Evolutionary conservation across 2,888 invertebrate species (phyloP), one percentile per base, ranked within the genome.

Genomic region (Cryptus armator): DNA sequence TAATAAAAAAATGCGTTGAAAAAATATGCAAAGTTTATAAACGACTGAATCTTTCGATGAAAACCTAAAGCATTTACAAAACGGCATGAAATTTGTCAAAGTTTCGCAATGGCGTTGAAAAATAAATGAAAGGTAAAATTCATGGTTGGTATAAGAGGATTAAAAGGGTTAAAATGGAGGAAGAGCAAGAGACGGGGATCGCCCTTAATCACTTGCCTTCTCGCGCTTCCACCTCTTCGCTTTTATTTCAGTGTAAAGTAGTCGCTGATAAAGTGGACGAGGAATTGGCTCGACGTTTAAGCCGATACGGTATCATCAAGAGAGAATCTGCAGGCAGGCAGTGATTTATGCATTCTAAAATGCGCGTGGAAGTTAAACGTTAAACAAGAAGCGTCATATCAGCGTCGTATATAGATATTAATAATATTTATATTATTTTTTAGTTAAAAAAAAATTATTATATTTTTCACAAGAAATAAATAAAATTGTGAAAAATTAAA

Each of bases 291-390:
- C 32, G 82, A 82, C 85, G 82, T 79, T 76, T 78, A 19, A 66
- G 44, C 66, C 79, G 66, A 82, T 82, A 75, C n/a, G 48, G 46
- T 74, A 80, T 66, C 70, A 43, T 76, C 68, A 43, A 75, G 81
- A 81, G 81, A 76, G 56, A 81, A 75, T 82, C 75, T 64, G 81
- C 74, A 78, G 83, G 74, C 79, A 82, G 75, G 75, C 85, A 82
- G 79, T 76, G 79, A 82, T 85, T 82, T 79, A 82, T 82, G 82
- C 85, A 80, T 71, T 70, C 67, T 75, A 70, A 79, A 79, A 85
- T 82, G 75, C 56, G 81, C 75, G 68, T 75, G 56, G 81, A 81
- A 51, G 67, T 77, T 56, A 48, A 66, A 56, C 64, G 59, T 71
- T 67, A 75, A 59, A 46, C 74, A 66, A 78, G 74, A 85, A 85